These are phyloP conservation scores for Numida meleagris DNA, from an alignment of 2,113 vertebrate genomes.

Conservation along the genomic window DNA sequence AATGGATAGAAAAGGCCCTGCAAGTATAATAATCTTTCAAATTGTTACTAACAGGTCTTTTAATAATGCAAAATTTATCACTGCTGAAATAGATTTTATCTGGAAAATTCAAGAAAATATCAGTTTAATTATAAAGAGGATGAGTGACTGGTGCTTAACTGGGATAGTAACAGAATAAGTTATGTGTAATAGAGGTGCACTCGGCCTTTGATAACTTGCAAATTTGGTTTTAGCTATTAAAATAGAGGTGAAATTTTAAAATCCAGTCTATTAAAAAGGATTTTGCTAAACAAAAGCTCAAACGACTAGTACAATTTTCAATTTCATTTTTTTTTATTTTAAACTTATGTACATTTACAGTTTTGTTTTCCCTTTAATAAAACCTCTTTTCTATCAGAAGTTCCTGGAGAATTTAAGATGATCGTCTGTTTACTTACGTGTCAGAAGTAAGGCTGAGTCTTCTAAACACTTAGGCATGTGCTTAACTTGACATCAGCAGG, in stretches of 20 bases:
- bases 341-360: neutral
- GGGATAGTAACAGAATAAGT: neutral
- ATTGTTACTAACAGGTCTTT: neutral
- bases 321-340: neutral
- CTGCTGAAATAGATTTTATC: neutral
- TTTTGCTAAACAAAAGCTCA: neutral
- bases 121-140: neutral
- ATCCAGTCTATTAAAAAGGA: neutral
- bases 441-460: slow-evolving; percentile 18
- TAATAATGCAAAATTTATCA: neutral
- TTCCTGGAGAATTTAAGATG: slow-evolving; percentile 26
- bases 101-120: neutral
- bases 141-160: neutral
- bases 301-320: neutral
- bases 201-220: neutral
- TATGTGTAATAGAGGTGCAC: neutral
- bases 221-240: neutral
- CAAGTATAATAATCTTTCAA: neutral
- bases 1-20: neutral
- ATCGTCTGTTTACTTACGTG: slow-evolving; percentile 30
- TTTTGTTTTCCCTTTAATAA: neutral
- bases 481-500: slow-evolving; percentile 47
- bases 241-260: neutral
- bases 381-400: neutral
- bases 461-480: slow-evolving; percentile 34